Evolutionary conservation across 2,797 vertebrate genomes (phyloP).

Genomic region (Mallotus villosus): DNA sequence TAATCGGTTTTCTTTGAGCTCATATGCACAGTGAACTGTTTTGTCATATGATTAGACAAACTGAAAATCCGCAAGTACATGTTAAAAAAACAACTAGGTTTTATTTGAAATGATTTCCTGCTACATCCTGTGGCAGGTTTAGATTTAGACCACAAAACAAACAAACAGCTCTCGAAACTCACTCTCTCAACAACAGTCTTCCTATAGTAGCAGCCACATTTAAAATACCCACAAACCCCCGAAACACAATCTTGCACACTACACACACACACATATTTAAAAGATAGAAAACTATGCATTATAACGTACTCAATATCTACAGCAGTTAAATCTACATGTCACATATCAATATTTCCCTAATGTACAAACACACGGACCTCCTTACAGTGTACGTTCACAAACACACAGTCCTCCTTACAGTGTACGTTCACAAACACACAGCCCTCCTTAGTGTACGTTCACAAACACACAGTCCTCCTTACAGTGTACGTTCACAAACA

Average conservation of each 20-base stretch:
- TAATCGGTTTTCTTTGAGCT: too few species aligned
- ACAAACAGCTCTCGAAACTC: background rate
- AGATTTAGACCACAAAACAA: slow-evolving; percentile 17
- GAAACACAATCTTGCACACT: slow-evolving; percentile 36
- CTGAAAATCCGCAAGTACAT: background rate
- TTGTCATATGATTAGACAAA: background rate
- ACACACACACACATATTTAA: background rate
- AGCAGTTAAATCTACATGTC: slow-evolving; percentile 44
- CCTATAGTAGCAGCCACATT: slow-evolving; percentile 56
- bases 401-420: background rate
- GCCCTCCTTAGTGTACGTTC: slow-evolving; percentile 4
- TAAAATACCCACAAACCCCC: slow-evolving; percentile 13
- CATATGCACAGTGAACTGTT: background rate
- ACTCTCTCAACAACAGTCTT: slow-evolving; percentile 14
- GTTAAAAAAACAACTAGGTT: slow-evolving; percentile 24
- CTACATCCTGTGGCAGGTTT: slow-evolving; percentile 10
- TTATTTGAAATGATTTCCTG: slow-evolving; percentile 60
- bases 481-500: slow-evolving; percentile 1
- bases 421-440: background rate
- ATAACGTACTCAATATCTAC: slow-evolving; percentile 31
- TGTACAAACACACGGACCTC: slow-evolving; percentile 28
- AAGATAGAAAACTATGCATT: slow-evolving; percentile 19
- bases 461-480: background rate
- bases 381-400: slow-evolving; percentile 2
- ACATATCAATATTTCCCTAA: slow-evolving; percentile 32